Evolutionary conservation across 2,888 invertebrate species (phyloP).

Genomic region (Metopia argyrocephala): DNA sequence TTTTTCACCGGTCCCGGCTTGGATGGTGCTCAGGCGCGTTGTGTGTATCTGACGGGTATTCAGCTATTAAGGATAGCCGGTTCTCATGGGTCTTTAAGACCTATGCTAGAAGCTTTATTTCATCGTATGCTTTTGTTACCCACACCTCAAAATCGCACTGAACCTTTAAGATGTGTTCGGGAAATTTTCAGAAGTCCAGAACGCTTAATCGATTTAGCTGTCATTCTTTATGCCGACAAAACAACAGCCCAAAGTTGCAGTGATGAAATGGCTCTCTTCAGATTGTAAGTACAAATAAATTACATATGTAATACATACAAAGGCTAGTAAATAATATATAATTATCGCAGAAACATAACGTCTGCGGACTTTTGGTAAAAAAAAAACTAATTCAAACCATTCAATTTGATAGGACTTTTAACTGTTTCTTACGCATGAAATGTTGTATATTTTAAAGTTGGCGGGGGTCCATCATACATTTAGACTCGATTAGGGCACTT

Average conservation of each 20-base stretch:
- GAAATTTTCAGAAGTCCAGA: slow-evolving; percentile 87
- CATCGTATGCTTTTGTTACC: slow-evolving; percentile 95
- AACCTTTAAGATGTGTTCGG: slow-evolving; percentile 89
- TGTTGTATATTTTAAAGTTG: too few relatives aligned
- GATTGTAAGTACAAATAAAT: slow-evolving; percentile 83
- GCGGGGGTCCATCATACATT: too few relatives aligned
- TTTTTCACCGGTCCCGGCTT: slow-evolving; percentile 80
- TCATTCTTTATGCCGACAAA: slow-evolving; percentile 83
- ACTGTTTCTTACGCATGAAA: too few relatives aligned
- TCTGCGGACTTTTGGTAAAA: too few relatives aligned
- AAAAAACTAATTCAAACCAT: too few relatives aligned
- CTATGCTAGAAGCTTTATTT: slow-evolving; percentile 94
- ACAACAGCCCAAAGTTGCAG: slow-evolving; percentile 83
- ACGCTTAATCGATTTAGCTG: slow-evolving; percentile 85
- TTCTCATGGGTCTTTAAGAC: slow-evolving; percentile 90
- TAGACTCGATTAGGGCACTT: too few relatives aligned
- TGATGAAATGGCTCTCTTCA: slow-evolving; percentile 89
- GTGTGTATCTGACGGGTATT: slow-evolving; percentile 92
- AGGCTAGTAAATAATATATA: too few relatives aligned
- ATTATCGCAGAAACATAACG: too few relatives aligned
- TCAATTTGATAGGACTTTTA: too few relatives aligned
- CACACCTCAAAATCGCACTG: slow-evolving; percentile 89
- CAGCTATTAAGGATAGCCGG: slow-evolving; percentile 93
- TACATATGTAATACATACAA: background rate
- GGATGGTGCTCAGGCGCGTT: slow-evolving; percentile 91